These are phyloP conservation scores for Sus scrofa DNA, from an alignment of 2,113 vertebrate species.

Conservation along the genomic window DNA sequence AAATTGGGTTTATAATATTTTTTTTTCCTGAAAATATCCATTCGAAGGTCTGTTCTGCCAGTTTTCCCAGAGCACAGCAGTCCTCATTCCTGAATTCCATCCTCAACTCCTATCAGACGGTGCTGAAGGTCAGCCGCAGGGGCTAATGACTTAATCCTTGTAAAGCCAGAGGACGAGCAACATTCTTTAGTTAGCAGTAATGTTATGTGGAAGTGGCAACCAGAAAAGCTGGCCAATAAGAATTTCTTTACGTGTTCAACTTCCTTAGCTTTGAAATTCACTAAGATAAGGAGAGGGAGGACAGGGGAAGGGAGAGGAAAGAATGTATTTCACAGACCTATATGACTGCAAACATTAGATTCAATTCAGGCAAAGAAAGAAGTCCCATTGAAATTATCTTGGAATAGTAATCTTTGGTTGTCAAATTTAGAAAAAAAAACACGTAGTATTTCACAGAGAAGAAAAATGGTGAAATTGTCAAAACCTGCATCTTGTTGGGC, in stretches of 20 bases:
- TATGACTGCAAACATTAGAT: neutral
- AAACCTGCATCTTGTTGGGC: neutral
- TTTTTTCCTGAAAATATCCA: neutral
- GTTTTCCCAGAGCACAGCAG: neutral
- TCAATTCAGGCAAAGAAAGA: neutral
- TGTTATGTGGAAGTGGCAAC: neutral
- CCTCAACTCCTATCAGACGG: neutral
- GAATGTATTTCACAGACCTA: neutral
- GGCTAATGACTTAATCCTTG: neutral
- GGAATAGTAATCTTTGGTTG: neutral
- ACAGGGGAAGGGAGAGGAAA: neutral
- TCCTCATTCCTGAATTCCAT: neutral
- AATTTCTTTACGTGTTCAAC: neutral
- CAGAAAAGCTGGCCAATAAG: neutral
- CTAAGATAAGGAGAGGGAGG: neutral
- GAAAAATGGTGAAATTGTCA: neutral
- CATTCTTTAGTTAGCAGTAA: neutral
- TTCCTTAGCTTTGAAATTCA: neutral
- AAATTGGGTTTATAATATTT: neutral
- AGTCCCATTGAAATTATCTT: neutral
- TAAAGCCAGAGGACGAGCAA: neutral
- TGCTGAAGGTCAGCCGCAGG: neutral
- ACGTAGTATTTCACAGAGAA: neutral
- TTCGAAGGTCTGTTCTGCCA: neutral
- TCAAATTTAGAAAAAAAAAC: neutral